Base-by-base conservation (phyloP, 2,888 invertebrate species). In the Limenitis camilla region DNA sequence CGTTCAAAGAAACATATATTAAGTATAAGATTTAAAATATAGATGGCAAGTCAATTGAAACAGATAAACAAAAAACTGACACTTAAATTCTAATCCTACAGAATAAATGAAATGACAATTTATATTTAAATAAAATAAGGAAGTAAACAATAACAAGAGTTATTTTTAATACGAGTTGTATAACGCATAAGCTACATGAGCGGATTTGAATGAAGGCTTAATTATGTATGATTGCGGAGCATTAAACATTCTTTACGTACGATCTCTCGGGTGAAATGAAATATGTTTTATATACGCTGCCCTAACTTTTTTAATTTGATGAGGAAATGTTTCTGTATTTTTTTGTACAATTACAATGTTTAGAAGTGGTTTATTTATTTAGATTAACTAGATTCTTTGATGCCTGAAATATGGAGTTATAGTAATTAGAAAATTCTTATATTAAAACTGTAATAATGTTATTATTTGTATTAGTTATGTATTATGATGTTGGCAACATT, bases 181-280 rank as follows among this genome's bases (percentile, higher is more conserved):
- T 35, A 31, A 32, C n/a, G 42, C 39, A 35, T 42, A 45, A 19
- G 45, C 31, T 38, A 48, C 33, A 48, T 43, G 39, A 36, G 29
- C 38, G 47, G 47, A 47, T 58, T 55, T 51, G 55, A 56, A 59
- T 55, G 52, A 55, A 49, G 19, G 42, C 49, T 55, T 49, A 52
- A 55, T 55, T 48, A 48, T 39, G 52, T 48, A 55, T 38, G 51
- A 47, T 36, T 40, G 40, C 33, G 35, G 6, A 19, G 39, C 19
- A 55, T 55, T 52, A 52, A 52, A 44, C 10, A 52, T 49, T 48
- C 55, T 49, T 38, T 28, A 49, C 44, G 28, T 19, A 31, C 27
- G 40, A 43, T 32, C 50, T 45, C 44, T 33, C 40, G 44, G 43
- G 50, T 19, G 29, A 40, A 29, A 32, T 44, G 33, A 29, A 30